Evolutionary conservation across 92 coral and sea anemone species (phyloP).

Genomic region (Parazoanthus atlanticus): DNA sequence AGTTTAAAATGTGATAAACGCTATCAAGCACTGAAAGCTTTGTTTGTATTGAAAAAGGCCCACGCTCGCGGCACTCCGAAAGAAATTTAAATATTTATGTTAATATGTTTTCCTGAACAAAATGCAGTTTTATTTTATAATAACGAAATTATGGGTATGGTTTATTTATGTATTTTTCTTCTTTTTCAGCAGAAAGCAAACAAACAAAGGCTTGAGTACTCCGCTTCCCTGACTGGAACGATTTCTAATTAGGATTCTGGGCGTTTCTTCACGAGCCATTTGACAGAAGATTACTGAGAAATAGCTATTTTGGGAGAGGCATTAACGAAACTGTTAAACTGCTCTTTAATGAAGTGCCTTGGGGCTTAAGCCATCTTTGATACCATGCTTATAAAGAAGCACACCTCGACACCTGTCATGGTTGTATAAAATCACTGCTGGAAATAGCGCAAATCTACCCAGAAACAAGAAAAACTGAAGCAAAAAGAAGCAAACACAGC

Average conservation of each 20-base stretch:
- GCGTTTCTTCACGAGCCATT: background rate
- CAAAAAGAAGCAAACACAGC: slow-evolving; percentile 8
- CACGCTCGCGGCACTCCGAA: background rate
- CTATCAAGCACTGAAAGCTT: background rate
- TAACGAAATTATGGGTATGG: background rate
- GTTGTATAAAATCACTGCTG: slow-evolving; percentile 26
- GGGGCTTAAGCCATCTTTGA: slow-evolving; percentile 18
- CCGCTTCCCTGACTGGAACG: background rate
- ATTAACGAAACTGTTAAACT: slow-evolving; percentile 13
- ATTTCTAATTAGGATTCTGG: background rate
- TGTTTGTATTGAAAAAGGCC: background rate
- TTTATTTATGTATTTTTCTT: background rate
- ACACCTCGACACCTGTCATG: background rate
- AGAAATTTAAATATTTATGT: background rate
- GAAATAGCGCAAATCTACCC: background rate
- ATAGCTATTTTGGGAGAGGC: slow-evolving; percentile 9
- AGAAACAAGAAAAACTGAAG: background rate
- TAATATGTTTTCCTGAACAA: background rate
- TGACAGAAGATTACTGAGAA: background rate
- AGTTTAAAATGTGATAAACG: background rate
- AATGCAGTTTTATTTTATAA: too few species aligned
- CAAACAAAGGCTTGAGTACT: background rate
- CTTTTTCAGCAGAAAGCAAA: background rate
- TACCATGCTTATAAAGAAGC: background rate
- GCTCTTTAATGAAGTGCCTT: background rate